Evolutionary conservation across 2,113 vertebrate genomes (phyloP).

Genomic region (Urocynchramus pylzowi): DNA sequence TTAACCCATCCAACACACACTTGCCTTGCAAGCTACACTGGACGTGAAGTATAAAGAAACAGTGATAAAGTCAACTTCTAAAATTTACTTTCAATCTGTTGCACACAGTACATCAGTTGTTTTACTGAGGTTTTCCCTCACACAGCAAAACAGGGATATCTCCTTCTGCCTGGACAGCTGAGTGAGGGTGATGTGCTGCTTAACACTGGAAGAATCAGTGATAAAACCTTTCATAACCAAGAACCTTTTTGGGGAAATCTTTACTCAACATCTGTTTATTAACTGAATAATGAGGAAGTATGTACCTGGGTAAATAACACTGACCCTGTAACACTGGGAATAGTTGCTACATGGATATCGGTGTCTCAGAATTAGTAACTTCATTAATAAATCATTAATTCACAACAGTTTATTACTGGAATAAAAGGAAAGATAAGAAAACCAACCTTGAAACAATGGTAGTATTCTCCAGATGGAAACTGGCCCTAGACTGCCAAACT

Average conservation of each 20-base stretch:
- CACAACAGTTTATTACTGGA: background rate
- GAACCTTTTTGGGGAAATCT: background rate
- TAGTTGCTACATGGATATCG: accelerated
- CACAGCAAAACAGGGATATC: background rate
- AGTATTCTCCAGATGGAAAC: conserved; percentile 86
- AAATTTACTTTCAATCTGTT: background rate
- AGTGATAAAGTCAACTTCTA: background rate
- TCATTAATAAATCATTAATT: background rate
- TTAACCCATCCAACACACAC: background rate
- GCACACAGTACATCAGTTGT: background rate
- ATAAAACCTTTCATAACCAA: background rate
- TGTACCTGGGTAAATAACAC: background rate
- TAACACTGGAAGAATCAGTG: background rate
- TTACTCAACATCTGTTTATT: background rate
- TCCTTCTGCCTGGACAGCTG: background rate
- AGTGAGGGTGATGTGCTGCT: background rate
- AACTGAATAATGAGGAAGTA: background rate
- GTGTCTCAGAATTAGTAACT: background rate
- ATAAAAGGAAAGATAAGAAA: background rate
- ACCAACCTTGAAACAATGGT: conserved; percentile 88
- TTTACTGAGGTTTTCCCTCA: background rate
- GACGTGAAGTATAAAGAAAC: accelerated
- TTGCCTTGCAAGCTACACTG: background rate
- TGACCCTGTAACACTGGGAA: background rate
- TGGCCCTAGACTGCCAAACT: conserved; percentile 93